Percentiles rank a stretch among this genome's conserved stretches.
Conservation (phyloP, 2,797 vertebrate genomes). For the Channallabes apus region DNA sequence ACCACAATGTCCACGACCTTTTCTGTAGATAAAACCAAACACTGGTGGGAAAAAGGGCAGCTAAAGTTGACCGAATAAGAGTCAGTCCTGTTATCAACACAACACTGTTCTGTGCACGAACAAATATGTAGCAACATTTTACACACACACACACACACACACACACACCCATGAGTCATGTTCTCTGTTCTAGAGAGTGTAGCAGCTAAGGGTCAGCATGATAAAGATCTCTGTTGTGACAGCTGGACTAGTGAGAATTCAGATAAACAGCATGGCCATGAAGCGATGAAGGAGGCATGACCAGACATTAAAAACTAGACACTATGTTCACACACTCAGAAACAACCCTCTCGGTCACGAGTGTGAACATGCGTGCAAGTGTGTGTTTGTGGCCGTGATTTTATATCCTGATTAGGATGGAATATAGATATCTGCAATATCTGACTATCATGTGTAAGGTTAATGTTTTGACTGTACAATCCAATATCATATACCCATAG, state of each 20-base stretch:
- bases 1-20: slow-evolving; percentile 34
- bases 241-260: slow-evolving; percentile 74
- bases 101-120: slow-evolving; percentile 44
- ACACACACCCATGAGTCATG: slow-evolving; percentile 16
- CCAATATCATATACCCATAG: too few species aligned
- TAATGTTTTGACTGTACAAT: too few species aligned
- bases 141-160: slow-evolving; percentile 24
- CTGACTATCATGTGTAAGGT: not conserved
- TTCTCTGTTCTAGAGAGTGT: slow-evolving; percentile 28
- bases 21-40: slow-evolving; percentile 21
- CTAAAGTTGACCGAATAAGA: slow-evolving; percentile 5
- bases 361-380: not conserved
- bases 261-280: slow-evolving; percentile 68
- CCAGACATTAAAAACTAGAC: slow-evolving; percentile 67
- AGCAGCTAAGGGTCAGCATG: slow-evolving; percentile 53
- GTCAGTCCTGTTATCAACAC: slow-evolving; percentile 29
- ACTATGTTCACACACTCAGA: slow-evolving; percentile 65
- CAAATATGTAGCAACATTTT: slow-evolving; percentile 25
- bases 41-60: slow-evolving; percentile 9
- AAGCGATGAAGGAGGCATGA: slow-evolving; percentile 57
- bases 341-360: slow-evolving; percentile 9
- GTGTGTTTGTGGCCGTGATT: not conserved
- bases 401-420: slow-evolving; percentile 33
- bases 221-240: slow-evolving; percentile 69
- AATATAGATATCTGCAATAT: slow-evolving; percentile 51